A percentile compares a stretch with the other conserved stretches of the same genome.
Conservation (phyloP, 2,113 vertebrate genomes). For the Pseudorhombus dupliciocellatus region DNA sequence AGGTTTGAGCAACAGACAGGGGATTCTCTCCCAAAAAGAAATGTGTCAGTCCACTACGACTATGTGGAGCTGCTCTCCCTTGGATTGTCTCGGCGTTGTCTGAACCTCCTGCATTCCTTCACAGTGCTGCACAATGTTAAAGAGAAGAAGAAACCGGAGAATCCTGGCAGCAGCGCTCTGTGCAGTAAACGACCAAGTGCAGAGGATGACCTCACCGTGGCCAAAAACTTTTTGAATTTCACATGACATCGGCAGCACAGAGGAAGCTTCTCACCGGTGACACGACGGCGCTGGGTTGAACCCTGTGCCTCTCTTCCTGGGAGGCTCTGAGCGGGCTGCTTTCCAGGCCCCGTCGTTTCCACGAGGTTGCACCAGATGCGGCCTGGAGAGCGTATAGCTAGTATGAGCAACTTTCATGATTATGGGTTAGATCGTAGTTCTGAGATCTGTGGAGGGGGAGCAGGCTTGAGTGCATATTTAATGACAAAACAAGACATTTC, state of each 20-base stretch:
- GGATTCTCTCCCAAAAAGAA: conserved; percentile 60
- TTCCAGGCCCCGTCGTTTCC: conserved; percentile 16
- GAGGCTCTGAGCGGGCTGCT: conserved; percentile 2
- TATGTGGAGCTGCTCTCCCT: conserved; percentile 9
- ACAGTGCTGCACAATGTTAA: conserved; percentile 40
- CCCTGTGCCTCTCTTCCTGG: conserved; percentile 1
- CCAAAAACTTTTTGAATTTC: conserved; percentile 37
- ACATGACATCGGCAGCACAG: conserved; percentile 52
- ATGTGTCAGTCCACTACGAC: conserved; percentile 57
- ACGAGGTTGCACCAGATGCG: conserved; percentile 39
- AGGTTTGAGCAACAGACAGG: conserved; percentile 58
- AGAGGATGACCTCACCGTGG: conserved; percentile 60
- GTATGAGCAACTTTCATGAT: conserved; percentile 35
- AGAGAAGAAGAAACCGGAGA: not conserved
- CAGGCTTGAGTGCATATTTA: conserved; percentile 49
- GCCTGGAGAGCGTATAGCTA: not conserved
- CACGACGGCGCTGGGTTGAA: not conserved
- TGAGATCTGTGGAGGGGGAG: conserved; percentile 8
- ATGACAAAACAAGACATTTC: conserved; percentile 43
- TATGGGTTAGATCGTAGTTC: conserved; percentile 5
- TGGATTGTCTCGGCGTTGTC: conserved; percentile 10
- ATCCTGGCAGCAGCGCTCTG: conserved; percentile 33
- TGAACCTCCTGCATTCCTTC: conserved; percentile 31
- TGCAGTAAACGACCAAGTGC: conserved; percentile 35
- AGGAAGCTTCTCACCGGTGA: conserved; percentile 18